These are phyloP conservation scores for Diachrysia chrysitis DNA, from an alignment of 2,888 invertebrate genomes.

Conservation along the genomic window DNA sequence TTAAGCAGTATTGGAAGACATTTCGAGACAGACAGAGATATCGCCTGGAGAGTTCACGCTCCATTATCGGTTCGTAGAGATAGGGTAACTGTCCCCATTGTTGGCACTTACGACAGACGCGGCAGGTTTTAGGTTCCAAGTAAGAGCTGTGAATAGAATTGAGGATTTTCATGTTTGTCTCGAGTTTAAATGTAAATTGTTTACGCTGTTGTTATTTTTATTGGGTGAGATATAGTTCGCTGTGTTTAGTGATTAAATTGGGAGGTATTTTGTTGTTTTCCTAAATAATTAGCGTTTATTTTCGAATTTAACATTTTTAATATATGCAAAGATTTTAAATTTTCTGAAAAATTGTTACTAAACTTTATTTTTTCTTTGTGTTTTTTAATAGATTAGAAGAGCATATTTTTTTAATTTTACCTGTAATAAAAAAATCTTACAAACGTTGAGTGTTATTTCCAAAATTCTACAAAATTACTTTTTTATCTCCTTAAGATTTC, in stretches of 20 bases:
- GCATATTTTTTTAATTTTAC: too few species aligned
- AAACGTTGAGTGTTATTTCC: too few species aligned
- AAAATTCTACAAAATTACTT: too few species aligned
- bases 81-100: slow-evolving; percentile 79
- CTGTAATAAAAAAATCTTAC: too few species aligned
- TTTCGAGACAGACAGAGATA: slow-evolving; percentile 70
- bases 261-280: not conserved
- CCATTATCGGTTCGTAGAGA: slow-evolving; percentile 83
- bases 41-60: slow-evolving; percentile 81
- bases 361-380: too few species aligned
- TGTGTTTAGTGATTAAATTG: not conserved
- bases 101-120: slow-evolving; percentile 73
- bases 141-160: slow-evolving; percentile 66
- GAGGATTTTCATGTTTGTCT: slow-evolving; percentile 58
- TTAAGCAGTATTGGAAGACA: slow-evolving; percentile 56
- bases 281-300: too few species aligned
- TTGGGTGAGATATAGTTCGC: not conserved
- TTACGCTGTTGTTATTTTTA: slow-evolving; percentile 40
- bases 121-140: slow-evolving; percentile 67
- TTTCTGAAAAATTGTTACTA: too few species aligned
- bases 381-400: too few species aligned
- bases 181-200: slow-evolving; percentile 64
- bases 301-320: too few species aligned
- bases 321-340: not conserved
- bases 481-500: too few species aligned